Evolutionary conservation across 64 coral and sea anemone species (phyloP), one percentile per base, ranked within the genome.

Genomic region (Actinia equina): DNA sequence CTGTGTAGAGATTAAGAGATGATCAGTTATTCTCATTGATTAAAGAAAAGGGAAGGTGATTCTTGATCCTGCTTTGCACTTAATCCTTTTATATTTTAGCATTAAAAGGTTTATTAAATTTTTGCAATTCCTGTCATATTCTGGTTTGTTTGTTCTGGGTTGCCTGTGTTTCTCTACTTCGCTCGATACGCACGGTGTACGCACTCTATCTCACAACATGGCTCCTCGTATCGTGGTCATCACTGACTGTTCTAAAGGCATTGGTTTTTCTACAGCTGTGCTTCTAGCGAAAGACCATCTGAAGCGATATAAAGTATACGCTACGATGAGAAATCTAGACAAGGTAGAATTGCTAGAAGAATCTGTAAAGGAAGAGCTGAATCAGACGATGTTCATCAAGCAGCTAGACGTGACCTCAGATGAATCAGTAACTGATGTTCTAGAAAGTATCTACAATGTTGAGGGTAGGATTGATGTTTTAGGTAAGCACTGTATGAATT

Each of bases 281-380:
- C 59, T 94, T 65, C 78, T 94, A 22, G 88, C 92, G 43, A 90
- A 86, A 55, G 85, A 90, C 69, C 44, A 78, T 53, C 43, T 87
- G 17, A 93, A 89, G 59, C 88, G 88, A 52, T 96, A 88, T 44
- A 89, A 88, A 87, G 94, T 96, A 23, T 96, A 96, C 78, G 94
- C 94, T 13, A 93, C 90, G 26, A 86, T 96, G 80, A 60, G 91
- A 88, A 96, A 93, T 83, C 70, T 96, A 42, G 85, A 82, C 17
- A 96, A 96, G 71, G 88, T 88, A 60, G 85, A 43, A 4, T 64
- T 43, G 2, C 85, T 96, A 6, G 88, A 93, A 19, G 58, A 69
- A 27, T 80, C 71, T 37, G 90, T 81, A 2, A 74, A 84, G 23
- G 52, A 88, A 26, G 51, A 77, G 27, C 59, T 96, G 43, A 77